Conservation (phyloP, 2,113 vertebrate genomes). For the Panurus biarmicus region DNA sequence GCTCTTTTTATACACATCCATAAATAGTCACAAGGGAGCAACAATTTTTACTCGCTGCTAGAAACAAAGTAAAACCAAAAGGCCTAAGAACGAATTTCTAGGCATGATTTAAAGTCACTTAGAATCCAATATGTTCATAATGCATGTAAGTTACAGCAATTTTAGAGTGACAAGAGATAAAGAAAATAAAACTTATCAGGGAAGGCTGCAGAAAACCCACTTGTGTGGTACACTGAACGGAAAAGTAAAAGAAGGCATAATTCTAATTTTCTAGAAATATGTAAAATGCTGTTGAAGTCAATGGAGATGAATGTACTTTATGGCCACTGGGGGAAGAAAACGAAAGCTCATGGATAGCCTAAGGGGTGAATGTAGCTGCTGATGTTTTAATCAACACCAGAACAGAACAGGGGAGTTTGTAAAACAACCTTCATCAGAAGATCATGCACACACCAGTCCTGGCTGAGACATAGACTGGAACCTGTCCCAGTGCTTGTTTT, state of each 20-base stretch:
- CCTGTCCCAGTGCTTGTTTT: not conserved
- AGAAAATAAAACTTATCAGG: not conserved
- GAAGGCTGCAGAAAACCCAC: not conserved
- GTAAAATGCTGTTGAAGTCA: not conserved
- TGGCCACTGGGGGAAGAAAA: not conserved
- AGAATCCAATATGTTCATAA: not conserved
- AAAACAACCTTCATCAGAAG: not conserved
- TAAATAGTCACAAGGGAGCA: not conserved
- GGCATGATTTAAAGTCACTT: not conserved
- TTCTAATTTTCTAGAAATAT: not conserved
- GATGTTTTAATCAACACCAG: not conserved
- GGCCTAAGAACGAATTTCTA: not conserved
- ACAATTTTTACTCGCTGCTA: not conserved
- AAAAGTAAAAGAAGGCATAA: not conserved
- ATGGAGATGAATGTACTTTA: not conserved
- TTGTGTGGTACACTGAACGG: not conserved
- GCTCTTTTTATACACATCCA: not conserved
- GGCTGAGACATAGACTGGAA: not conserved
- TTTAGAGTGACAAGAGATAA: not conserved
- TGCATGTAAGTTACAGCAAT: not conserved
- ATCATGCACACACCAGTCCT: not conserved
- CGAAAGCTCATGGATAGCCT: not conserved
- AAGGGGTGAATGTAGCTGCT: not conserved
- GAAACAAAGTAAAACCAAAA: not conserved
- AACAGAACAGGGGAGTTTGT: not conserved